Base-by-base conservation (phyloP, 2,797 vertebrate species). In the Anguilla marmorata region DNA sequence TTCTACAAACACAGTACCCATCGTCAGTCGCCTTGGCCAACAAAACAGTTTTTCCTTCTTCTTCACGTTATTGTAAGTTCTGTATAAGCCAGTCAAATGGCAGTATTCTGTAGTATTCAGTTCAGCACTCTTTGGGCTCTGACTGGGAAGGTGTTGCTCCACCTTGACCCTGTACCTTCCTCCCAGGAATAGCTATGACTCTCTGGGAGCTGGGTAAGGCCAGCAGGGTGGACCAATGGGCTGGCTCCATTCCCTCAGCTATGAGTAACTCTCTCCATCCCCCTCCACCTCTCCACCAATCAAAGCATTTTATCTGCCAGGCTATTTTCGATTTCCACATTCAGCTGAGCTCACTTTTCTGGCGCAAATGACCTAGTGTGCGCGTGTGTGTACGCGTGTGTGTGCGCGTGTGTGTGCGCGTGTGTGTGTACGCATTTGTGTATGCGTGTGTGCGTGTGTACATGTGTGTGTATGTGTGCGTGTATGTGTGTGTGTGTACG, bases 111-210 rank as follows among this genome's bases (percentile, higher is more conserved):
- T 21, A 41, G 72, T 33, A 37, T 37, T 5, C 72, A 33, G 33
- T 21, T 45, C 30, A 7, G 37, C 37, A 79, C 33, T 19, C 37
- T 45, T 48, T 24, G 33, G 60, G 14, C 85, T 66, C 33, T 69
- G 85, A 50, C 60, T n/a, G 8, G 60, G 60, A 14, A 48, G 14
- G 11, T 21, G 45, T 45, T 60, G 37, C 72, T 24, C 58, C 41
- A 72, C 58, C 58, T 48, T 45, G 85, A 86, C 85, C 85, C 85
- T 24, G 66, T 41, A 74, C 69, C 74, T 79, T 79, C 9, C 33
- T 74, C n/a, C 69, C 11, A 66, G 63, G 63, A 27, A 66, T 66
- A 66, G 63, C n/a, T 33, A 7, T 12, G 69, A 14, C 69, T 21
- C 12, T 41, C 74, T 76, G 8, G 1, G 11, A 16, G 72, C 12